These are phyloP conservation scores for Ramazzottius varieornatus DNA, from an alignment of 2,888 invertebrate genomes.

Conservation along the genomic window DNA sequence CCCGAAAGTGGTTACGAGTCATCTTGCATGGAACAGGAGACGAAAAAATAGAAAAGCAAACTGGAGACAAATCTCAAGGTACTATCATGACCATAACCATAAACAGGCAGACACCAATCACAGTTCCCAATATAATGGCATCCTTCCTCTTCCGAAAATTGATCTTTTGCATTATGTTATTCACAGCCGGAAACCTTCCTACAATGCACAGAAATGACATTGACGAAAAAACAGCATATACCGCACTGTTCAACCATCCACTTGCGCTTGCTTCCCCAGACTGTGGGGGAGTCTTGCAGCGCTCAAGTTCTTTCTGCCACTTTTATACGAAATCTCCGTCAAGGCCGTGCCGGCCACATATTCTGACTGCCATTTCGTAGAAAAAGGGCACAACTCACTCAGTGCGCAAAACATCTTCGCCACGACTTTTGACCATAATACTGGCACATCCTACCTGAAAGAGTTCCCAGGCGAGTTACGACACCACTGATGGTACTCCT, in stretches of 20 bases:
- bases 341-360: neutral
- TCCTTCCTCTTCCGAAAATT: slow-evolving; percentile 77
- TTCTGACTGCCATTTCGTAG: no score
- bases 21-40: no score
- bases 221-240: slow-evolving; percentile 7
- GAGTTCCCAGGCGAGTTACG: neutral
- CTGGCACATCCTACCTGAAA: neutral
- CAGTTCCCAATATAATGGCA: slow-evolving; percentile 62
- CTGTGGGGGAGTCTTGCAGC: no score
- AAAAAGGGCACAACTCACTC: no score
- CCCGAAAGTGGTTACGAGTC: no score
- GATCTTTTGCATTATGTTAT: slow-evolving; percentile 67
- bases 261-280: no score
- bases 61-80: no score
- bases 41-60: no score
- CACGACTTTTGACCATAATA: no score
- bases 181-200: slow-evolving; percentile 49
- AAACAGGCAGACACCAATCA: slow-evolving; percentile 65
- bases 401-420: no score
- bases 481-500: slow-evolving; percentile 47
- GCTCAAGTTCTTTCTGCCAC: no score
- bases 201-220: slow-evolving; percentile 6
- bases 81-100: slow-evolving; percentile 34
- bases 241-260: slow-evolving; percentile 5
- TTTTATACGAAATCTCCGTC: neutral